Evolutionary conservation across 2,113 vertebrate species (phyloP), one percentile per base, ranked within the genome.

Genomic region (Terrapene triunguis): DNA sequence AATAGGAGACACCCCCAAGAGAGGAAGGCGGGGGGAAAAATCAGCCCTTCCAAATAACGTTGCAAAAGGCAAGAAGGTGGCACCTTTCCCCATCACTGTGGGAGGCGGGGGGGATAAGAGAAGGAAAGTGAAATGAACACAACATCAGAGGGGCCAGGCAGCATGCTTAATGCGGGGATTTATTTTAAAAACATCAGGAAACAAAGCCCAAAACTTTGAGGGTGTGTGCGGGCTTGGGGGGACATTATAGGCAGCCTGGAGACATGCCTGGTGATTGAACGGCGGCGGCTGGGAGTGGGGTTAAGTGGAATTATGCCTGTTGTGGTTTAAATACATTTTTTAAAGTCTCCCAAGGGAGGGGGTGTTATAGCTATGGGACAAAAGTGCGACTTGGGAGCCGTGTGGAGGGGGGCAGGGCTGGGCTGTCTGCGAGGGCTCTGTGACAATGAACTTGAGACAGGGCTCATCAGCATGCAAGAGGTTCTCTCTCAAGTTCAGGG

Each of bases 361-460:
- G 9, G 35, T 9, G 35, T 69, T 84, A 57, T 80, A 85, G 72
- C 51, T 76, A 57, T 55, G 74, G 92, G 87, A 93, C 82, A 82
- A 93, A 74, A 79, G 87, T 89, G 86, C 74, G 87, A 53, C 81
- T 80, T 55, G 92, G 85, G 85, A 88, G 92, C 87, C 76, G 81
- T 62, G 59, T 62, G 59, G 57, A 82, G 88, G 93, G 94, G 85
- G 91, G 95, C 5, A 3, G 48, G 51, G 50, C 38, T 90, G 53
- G 74, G 94, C 44, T 82, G 32, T 82, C 94, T 94, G 93, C 91
- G 93, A 88, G 89, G 94, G 95, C 88, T 76, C 44, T 35, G 93
- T 98, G 98, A 98, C 98, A 98, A 99, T 99, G 98, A 99, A 99
- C 98, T 98, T 98, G 98, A 98, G 98, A 98, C 98, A 91, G 92